phyloP scores from a whole-genome alignment of 2,888 invertebrate species.

The Alsophila aescularia region DNA sequence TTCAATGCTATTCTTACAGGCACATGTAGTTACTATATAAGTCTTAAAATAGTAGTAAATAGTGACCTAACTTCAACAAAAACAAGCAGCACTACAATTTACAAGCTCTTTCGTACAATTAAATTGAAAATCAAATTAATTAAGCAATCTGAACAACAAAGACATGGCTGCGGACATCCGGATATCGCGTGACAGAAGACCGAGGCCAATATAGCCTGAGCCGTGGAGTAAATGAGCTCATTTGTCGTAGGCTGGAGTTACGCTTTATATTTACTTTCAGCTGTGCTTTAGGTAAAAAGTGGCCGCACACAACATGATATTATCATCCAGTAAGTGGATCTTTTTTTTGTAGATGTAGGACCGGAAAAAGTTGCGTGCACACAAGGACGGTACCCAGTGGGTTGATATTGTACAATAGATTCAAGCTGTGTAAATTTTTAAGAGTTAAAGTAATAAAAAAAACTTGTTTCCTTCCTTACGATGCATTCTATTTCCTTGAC shows the following conservation, averaged over 20 bases:
- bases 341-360: too few relatives aligned
- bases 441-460: too few relatives aligned
- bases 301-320: too few relatives aligned
- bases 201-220: conserved; percentile 17
- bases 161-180: conserved; percentile 55
- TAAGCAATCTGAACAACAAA: conserved; percentile 57
- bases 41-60: neutral
- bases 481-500: too few relatives aligned
- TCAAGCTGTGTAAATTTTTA: too few relatives aligned
- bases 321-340: too few relatives aligned
- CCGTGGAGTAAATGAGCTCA: conserved; percentile 29
- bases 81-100: conserved; percentile 31
- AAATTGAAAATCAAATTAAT: conserved; percentile 56
- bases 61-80: neutral
- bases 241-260: conserved; percentile 23
- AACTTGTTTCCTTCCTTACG: too few relatives aligned
- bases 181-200: conserved; percentile 51
- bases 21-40: neutral
- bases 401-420: too few relatives aligned
- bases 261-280: conserved; percentile 12
- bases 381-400: too few relatives aligned
- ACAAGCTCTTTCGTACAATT: conserved; percentile 39
- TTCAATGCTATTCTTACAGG: neutral
- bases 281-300: neutral
- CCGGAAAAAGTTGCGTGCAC: too few relatives aligned